Conservation (phyloP, 1,140 invertebrate species). For the Armadillidium nasatum region DNA sequence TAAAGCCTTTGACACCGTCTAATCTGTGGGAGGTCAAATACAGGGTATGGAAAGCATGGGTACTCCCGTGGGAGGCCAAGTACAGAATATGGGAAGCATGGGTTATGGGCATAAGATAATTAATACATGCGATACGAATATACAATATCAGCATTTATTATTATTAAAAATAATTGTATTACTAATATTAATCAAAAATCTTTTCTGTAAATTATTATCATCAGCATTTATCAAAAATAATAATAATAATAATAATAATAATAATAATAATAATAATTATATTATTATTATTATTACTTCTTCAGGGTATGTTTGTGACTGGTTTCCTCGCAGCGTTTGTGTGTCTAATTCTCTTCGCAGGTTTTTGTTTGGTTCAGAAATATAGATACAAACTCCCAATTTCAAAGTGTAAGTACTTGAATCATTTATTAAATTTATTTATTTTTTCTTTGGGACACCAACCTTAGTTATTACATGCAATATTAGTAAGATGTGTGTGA, state of each 20-base stretch:
- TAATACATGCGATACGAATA: neutral
- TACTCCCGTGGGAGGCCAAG: no score
- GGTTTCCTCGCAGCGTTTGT: neutral
- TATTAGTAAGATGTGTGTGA: no score
- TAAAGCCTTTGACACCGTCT: neutral
- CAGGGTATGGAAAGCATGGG: neutral
- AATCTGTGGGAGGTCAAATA: neutral
- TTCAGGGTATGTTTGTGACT: neutral
- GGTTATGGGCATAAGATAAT: neutral
- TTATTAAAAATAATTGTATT: neutral
- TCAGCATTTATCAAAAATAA: neutral
- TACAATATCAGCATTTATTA: neutral
- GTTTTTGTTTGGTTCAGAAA: neutral
- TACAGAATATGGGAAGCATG: neutral
- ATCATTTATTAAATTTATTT: neutral
- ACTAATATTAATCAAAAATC: neutral
- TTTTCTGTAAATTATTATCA: neutral
- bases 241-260: neutral
- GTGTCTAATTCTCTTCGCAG: neutral
- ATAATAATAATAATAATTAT: neutral
- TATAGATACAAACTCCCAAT: neutral
- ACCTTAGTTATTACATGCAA: no score
- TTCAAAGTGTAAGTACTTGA: neutral
- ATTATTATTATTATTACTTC: neutral
- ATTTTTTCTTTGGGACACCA: neutral